phyloP scores from a whole-genome alignment of 2,888 invertebrate species.

The Eupithecia exiguata region DNA sequence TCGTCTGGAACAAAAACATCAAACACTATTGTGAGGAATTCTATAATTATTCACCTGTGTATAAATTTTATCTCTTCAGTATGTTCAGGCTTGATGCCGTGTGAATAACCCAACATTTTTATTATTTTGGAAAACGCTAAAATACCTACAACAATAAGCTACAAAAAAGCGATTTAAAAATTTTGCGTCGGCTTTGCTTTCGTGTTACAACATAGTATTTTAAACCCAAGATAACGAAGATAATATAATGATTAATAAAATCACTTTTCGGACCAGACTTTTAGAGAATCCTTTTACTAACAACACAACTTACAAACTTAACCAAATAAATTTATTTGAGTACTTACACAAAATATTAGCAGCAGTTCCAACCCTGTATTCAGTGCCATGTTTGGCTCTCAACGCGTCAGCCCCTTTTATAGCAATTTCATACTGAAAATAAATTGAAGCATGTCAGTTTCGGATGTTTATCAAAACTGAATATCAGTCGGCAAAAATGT shows the following conservation, averaged over 20 bases:
- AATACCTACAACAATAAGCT: neutral
- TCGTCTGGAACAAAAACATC: slow-evolving; percentile 59
- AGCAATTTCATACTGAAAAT: slow-evolving; percentile 71
- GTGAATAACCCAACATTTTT: no score
- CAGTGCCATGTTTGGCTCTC: slow-evolving; percentile 56
- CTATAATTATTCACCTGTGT: no score
- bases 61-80: no score
- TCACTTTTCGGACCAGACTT: neutral
- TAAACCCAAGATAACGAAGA: neutral
- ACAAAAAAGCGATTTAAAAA: neutral
- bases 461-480: neutral
- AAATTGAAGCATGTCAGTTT: slow-evolving; percentile 17
- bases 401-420: slow-evolving; percentile 65
- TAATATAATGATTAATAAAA: neutral
- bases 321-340: neutral
- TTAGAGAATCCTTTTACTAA: neutral
- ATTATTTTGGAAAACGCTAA: no score
- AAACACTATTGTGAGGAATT: neutral
- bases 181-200: no score
- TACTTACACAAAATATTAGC: slow-evolving; percentile 76
- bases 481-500: neutral
- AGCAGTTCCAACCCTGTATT: slow-evolving; percentile 69
- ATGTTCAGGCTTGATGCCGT: no score
- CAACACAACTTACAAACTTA: neutral
- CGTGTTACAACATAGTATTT: neutral